These are phyloP conservation scores for Tragelaphus buxtoni DNA, from an alignment of 2,113 vertebrate species.

Conservation along the genomic window DNA sequence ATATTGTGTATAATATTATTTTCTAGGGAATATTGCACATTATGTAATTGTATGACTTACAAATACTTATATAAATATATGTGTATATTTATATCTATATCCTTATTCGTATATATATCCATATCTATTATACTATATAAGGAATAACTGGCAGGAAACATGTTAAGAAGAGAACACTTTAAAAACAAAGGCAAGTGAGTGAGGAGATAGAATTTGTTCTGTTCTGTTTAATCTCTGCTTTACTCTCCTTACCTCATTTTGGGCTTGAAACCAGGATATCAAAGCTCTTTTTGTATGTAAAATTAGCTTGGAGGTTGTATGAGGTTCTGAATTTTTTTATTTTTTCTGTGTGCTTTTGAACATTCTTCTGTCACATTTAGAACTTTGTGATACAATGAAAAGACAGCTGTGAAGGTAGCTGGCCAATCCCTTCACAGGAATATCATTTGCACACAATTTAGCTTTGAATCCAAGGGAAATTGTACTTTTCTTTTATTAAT, in stretches of 20 bases:
- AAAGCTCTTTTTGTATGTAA: not conserved
- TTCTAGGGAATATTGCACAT: not conserved
- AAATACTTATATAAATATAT: not conserved
- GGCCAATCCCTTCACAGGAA: not conserved
- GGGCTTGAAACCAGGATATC: not conserved
- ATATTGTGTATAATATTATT: not conserved
- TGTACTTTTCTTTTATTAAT: constrained; percentile 53
- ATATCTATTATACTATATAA: not conserved
- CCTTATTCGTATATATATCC: not conserved
- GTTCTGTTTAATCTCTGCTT: not conserved
- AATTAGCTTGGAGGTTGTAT: not conserved
- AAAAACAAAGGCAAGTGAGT: not conserved
- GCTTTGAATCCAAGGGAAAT: not conserved
- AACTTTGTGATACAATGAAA: constrained; percentile 1
- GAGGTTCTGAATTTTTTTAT: not conserved
- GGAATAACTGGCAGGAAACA: not conserved
- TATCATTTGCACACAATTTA: not conserved
- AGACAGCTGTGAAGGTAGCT: constrained; percentile 6
- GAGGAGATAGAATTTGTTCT: not conserved
- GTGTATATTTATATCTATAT: not conserved
- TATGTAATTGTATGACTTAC: not conserved
- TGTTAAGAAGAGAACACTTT: not conserved
- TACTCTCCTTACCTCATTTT: not conserved
- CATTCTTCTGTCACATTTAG: constrained; percentile 4
- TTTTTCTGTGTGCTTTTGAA: constrained; percentile 34